Conservation (phyloP, 2,888 invertebrate genomes). For the Allolobophora icterica region DNA sequence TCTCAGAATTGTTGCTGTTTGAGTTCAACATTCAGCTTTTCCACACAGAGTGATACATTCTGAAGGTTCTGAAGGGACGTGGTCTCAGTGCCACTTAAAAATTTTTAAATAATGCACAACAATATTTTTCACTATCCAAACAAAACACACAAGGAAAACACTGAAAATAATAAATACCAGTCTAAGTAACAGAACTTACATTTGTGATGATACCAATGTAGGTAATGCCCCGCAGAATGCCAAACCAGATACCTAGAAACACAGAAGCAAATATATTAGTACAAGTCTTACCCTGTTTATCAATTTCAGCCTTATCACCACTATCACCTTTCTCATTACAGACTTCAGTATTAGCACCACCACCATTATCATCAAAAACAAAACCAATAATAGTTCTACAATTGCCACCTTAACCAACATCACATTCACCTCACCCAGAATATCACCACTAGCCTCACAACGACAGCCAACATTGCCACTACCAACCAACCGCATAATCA, state of each 20-base stretch:
- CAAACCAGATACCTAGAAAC: constrained; percentile 61
- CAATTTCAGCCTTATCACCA: neutral
- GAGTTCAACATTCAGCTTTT: neutral
- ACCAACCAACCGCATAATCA: neutral
- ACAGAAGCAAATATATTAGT: neutral
- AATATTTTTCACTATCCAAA: neutral
- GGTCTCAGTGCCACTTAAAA: neutral
- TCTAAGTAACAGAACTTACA: constrained; percentile 70
- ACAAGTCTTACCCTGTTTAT: neutral
- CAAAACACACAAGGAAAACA: neutral
- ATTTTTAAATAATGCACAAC: neutral
- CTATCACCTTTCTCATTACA: neutral
- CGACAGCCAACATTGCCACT: no score
- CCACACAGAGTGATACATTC: neutral
- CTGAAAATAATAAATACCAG: neutral
- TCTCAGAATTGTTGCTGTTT: neutral
- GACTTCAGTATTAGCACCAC: neutral
- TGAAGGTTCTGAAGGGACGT: neutral
- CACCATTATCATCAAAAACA: neutral
- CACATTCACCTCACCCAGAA: neutral
- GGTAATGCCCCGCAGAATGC: constrained; percentile 80
- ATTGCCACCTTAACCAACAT: neutral
- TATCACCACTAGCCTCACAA: neutral
- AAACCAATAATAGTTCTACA: neutral
- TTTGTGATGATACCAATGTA: constrained; percentile 92